A percentile compares a stretch with the other conserved stretches of the same genome.
Conservation (phyloP, 2,888 invertebrate species). For the Drosophila nigricruria region DNA sequence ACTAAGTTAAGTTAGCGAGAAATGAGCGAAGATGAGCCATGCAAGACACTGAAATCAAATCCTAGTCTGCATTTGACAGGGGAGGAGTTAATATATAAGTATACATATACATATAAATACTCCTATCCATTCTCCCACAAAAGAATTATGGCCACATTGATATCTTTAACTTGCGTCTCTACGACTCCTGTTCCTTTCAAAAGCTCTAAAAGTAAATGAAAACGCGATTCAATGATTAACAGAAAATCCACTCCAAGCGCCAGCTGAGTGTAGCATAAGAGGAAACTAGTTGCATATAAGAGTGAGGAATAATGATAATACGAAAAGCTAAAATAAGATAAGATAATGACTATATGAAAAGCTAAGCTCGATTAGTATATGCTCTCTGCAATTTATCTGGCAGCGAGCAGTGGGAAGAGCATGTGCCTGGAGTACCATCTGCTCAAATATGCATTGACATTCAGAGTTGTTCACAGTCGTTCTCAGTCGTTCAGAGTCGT, state of each 20-base stretch:
- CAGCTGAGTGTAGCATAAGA: background rate
- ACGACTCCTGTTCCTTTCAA: background rate
- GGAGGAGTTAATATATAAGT: background rate
- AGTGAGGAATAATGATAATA: background rate
- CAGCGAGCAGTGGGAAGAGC: background rate
- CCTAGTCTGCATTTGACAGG: background rate
- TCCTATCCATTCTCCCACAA: background rate
- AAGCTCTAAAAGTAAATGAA: background rate
- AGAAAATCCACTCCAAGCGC: background rate
- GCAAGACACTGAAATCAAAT: no score
- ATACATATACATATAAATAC: background rate
- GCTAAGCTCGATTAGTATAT: constrained; percentile 3
- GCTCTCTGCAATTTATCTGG: constrained; percentile 4
- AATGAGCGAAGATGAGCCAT: no score
- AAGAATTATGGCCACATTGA: background rate
- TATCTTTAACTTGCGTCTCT: background rate
- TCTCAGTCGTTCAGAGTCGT: constrained; percentile 7
- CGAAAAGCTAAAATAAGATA: constrained; percentile 1
- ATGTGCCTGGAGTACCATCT: constrained; percentile 11
- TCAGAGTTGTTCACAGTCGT: constrained; percentile 14
- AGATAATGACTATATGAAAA: constrained; percentile 6
- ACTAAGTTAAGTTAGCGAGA: no score
- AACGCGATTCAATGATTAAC: background rate
- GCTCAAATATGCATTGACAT: constrained; percentile 46
- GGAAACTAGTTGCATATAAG: background rate